Evolutionary conservation across 1,140 invertebrate genomes (phyloP).

Genomic region (Drosophila equinoxialis): DNA sequence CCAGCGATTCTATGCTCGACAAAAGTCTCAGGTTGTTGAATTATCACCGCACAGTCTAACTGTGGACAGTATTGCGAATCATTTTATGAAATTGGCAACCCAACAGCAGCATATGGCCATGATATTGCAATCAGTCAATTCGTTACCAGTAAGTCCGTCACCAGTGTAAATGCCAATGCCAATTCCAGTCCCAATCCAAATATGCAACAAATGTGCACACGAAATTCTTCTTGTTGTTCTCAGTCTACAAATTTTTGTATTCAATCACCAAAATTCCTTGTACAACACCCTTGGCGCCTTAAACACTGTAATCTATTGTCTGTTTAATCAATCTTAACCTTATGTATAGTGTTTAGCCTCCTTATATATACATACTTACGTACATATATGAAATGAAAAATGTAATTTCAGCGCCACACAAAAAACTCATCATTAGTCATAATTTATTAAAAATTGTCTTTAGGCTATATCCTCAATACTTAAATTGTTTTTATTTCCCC

Average conservation of each 20-base stretch:
- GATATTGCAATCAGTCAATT: constrained; percentile 4
- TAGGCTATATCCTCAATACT: constrained; percentile 12
- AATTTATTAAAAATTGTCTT: constrained; percentile 12
- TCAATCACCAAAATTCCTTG: constrained; percentile 3
- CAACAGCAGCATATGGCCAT: constrained; percentile 40
- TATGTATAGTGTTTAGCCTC: constrained; percentile 10
- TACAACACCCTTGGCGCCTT: constrained; percentile 21
- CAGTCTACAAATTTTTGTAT: background rate
- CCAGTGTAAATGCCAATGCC: background rate
- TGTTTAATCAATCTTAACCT: background rate
- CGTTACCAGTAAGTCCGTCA: constrained; percentile 4
- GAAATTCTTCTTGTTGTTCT: too few species aligned
- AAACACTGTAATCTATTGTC: constrained; percentile 12
- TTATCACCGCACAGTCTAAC: constrained; percentile 43
- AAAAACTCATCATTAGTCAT: constrained; percentile 25
- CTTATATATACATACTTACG: background rate
- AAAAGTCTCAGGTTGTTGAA: constrained; percentile 67
- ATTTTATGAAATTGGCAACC: constrained; percentile 66
- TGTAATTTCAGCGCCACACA: constrained; percentile 9
- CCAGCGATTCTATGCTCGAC: constrained; percentile 65
- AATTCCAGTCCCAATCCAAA: too few species aligned
- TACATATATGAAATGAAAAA: background rate
- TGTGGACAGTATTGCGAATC: constrained; percentile 72
- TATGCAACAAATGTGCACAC: background rate
- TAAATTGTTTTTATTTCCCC: constrained; percentile 5